phyloP scores from a whole-genome alignment of 2,113 vertebrate species.

The Corvus moneduloides region DNA sequence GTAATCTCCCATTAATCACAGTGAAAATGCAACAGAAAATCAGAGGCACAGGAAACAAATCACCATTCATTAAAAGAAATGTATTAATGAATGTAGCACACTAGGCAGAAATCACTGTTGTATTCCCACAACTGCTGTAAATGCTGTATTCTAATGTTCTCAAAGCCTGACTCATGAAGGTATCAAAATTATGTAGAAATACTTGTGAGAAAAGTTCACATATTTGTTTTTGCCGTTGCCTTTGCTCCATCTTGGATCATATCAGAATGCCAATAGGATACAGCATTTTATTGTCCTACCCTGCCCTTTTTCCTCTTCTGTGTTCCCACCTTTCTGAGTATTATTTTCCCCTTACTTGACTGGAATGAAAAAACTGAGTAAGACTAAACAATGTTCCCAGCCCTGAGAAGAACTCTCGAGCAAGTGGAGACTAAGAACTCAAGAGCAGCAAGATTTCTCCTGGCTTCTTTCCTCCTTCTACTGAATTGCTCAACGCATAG shows the following conservation, averaged over 20 bases:
- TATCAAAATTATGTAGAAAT: neutral
- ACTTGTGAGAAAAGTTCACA: neutral
- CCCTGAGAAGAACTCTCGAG: neutral
- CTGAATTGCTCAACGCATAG: neutral
- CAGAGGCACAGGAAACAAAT: constrained; percentile 1
- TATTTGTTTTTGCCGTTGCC: neutral
- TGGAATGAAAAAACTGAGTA: neutral
- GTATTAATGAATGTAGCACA: neutral
- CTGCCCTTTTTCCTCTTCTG: neutral
- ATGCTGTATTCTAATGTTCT: neutral
- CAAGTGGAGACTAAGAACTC: neutral
- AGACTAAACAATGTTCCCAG: neutral
- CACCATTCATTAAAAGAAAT: neutral
- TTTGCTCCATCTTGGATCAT: neutral
- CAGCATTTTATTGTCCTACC: neutral
- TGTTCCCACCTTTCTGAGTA: neutral
- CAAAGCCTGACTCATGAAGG: neutral
- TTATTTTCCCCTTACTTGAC: neutral
- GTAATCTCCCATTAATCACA: neutral
- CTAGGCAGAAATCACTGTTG: neutral
- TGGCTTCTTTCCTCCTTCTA: neutral
- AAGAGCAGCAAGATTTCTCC: neutral
- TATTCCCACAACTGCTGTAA: neutral
- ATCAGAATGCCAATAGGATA: neutral
- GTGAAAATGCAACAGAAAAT: neutral